Evolutionary conservation across 1,140 invertebrate genomes (phyloP).

Genomic region (Scaptodrosophila lebanonensis): DNA sequence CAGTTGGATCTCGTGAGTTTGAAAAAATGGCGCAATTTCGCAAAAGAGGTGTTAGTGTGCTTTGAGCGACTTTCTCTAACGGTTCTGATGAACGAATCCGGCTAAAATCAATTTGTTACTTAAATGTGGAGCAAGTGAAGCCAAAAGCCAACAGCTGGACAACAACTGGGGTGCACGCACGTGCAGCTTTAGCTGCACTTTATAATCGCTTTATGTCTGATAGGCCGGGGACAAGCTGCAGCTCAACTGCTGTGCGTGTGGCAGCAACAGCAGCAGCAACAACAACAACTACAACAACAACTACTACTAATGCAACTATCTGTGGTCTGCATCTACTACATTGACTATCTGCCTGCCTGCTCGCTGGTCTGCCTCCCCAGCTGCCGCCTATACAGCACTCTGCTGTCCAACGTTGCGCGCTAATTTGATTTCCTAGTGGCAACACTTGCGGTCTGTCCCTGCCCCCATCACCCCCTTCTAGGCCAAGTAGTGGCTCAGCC

Average conservation of each 20-base stretch:
- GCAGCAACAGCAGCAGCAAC: conserved; percentile 23
- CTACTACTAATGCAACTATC: conserved; percentile 30
- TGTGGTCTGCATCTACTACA: conserved; percentile 33
- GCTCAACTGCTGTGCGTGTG: conserved; percentile 43
- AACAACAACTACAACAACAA: conserved; percentile 9
- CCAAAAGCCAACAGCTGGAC: no score
- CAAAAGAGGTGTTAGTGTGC: no score
- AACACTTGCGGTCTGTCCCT: conserved; percentile 54
- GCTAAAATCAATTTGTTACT: no score
- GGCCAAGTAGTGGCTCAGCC: no score
- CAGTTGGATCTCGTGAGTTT: no score
- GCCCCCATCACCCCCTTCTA: no score
- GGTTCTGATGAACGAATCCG: no score
- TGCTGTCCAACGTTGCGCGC: conserved; percentile 51
- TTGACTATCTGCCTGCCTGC: conserved; percentile 29
- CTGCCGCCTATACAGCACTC: neutral
- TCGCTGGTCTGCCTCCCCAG: conserved; percentile 11
- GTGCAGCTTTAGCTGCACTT: no score
- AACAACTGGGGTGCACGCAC: no score
- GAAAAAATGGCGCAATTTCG: no score
- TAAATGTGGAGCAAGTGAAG: no score
- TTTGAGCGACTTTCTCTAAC: no score
- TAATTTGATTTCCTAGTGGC: conserved; percentile 70
- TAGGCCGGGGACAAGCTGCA: conserved; percentile 32
- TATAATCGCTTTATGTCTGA: conserved; percentile 7